These are phyloP conservation scores for Selenia dentaria DNA, from an alignment of 2,888 invertebrate genomes.

Conservation along the genomic window DNA sequence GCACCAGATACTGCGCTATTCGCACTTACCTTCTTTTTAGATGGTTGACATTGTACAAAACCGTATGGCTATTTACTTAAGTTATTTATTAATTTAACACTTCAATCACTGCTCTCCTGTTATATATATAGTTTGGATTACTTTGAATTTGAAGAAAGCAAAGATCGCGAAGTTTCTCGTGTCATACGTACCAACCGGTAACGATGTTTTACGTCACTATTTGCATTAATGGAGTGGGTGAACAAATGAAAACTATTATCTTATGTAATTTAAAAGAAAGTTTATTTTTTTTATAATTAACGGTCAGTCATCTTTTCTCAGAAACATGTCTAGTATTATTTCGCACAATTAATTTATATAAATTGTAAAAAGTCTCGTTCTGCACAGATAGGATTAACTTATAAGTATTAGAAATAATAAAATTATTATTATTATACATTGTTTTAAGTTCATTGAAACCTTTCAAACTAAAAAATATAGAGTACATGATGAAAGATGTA, in stretches of 20 bases:
- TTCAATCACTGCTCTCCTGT: slow-evolving; percentile 16
- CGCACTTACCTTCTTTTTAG: slow-evolving; percentile 53
- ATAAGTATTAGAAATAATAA: slow-evolving; percentile 69
- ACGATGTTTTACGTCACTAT: neutral
- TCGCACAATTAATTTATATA: slow-evolving; percentile 52
- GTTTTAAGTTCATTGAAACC: slow-evolving; percentile 29
- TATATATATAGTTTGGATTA: too few relatives aligned
- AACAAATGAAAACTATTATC: slow-evolving; percentile 18
- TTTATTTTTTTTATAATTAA: slow-evolving; percentile 26
- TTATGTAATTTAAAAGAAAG: slow-evolving; percentile 23
- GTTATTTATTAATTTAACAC: slow-evolving; percentile 68
- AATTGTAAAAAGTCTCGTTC: slow-evolving; percentile 67
- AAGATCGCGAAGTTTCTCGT: neutral
- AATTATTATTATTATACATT: slow-evolving; percentile 41
- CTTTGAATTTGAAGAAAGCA: neutral
- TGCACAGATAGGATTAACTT: slow-evolving; percentile 74
- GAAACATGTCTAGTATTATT: slow-evolving; percentile 38
- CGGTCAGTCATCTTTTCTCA: slow-evolving; percentile 53
- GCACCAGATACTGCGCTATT: slow-evolving; percentile 20
- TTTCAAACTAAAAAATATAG: slow-evolving; percentile 7
- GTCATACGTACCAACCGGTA: neutral
- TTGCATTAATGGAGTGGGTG: slow-evolving; percentile 1
- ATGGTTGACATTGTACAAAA: slow-evolving; percentile 81
- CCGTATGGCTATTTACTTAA: slow-evolving; percentile 67
- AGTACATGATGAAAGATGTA: neutral